Conservation (phyloP, 1,140 invertebrate genomes). For the Heliconius hermathena region DNA sequence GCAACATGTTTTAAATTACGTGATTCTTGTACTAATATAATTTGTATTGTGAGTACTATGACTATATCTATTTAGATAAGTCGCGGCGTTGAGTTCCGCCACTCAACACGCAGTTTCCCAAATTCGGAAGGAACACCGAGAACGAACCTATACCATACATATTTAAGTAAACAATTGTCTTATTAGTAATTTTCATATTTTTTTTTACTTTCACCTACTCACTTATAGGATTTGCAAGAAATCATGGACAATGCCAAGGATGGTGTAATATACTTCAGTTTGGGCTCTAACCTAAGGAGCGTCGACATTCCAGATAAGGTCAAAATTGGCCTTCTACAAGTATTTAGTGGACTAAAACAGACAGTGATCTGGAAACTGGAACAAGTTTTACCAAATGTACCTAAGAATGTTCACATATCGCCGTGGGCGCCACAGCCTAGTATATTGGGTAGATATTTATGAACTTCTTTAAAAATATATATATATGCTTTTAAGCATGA, state of each 20-base stretch:
- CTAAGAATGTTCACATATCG: conserved; percentile 82
- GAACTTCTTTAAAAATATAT: neutral
- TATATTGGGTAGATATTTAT: conserved; percentile 71
- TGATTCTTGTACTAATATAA: no score
- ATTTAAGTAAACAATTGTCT: no score
- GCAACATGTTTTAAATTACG: no score
- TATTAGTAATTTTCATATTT: neutral
- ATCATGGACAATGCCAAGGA: conserved; percentile 76
- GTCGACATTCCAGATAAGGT: conserved; percentile 57
- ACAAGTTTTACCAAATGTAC: conserved; percentile 66
- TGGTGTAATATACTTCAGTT: conserved; percentile 82
- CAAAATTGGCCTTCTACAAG: conserved; percentile 64
- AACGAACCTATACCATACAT: no score
- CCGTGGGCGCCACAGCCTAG: conserved; percentile 85
- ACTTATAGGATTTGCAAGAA: conserved; percentile 67
- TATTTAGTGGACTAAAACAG: conserved; percentile 71
- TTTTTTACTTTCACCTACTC: neutral
- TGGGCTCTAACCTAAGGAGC: conserved; percentile 79
- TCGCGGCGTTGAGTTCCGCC: no score
- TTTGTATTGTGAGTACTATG: no score
- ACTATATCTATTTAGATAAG: no score
- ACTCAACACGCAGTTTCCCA: no score
- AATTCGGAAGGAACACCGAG: no score
- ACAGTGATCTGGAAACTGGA: conserved; percentile 82
- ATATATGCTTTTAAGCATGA: no score